Evolutionary conservation across 53 echinoderm and acorn worm species (phyloP), one percentile per base, ranked within the genome.

Genomic region (Apostichopus leukothele): DNA sequence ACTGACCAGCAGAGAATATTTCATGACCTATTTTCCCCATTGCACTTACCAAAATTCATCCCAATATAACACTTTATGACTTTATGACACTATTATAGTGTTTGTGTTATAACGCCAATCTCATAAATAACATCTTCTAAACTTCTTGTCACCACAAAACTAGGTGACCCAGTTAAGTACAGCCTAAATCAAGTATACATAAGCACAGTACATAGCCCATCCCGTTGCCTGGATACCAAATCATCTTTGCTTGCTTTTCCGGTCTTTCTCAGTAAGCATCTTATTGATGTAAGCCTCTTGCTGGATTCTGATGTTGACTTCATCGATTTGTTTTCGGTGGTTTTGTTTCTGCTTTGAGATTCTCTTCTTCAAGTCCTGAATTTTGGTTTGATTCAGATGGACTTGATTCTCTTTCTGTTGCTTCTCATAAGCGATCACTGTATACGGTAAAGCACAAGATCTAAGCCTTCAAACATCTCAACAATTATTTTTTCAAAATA

Each of bases 261-360:
- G 75, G 50, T 67, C 89, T 79, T 88, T 92, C 13, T 39, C 75
- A 8, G 85, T 67, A 6, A 95, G 57, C 74, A 83, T 93, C 52
- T 89, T 91, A 59, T 86, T 92, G 53, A 97, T 95, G 80, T 95
- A 97, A 11, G 98, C 98, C 75, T 97, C 98, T 63, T 97, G 98
- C 86, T 97, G 94, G 21, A 94, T 57, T 89, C 92, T 90, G 0
- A 97, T 89, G 51, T 95, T 92, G n/a, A 94, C 57, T 50, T 97
- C 98, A 5, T 90, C 76, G 77, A 97, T 83, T 51, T 93, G 93
- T 51, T 89, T 92, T 68, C 92, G 89, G 81, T 97, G 93, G 81
- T 51, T 93, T 66, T 95, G 93, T 63, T 92, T 94, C 90, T 97
- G 94, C 39, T 89, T 94, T 53, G 95, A 91, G 20, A 97, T 92